Percentiles rank a stretch among this genome's conserved stretches.
phyloP scores from a whole-genome alignment of 2,888 invertebrate species.

The Neoaliturus tenellus region DNA sequence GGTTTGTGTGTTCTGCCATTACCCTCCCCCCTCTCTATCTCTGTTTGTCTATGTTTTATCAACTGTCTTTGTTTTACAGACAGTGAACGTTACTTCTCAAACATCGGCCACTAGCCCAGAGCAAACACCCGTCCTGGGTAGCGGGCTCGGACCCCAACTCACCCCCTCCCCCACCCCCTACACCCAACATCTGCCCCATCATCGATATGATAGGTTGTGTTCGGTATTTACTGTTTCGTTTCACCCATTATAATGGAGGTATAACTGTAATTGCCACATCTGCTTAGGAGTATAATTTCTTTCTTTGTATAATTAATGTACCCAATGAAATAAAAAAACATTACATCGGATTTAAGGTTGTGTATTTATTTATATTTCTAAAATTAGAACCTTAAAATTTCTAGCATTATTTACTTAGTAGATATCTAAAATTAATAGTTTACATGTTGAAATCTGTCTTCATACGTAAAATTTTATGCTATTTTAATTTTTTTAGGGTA shows the following conservation, averaged over 20 bases:
- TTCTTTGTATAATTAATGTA: no score
- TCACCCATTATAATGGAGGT: background rate
- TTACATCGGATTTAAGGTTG: no score
- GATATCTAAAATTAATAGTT: no score
- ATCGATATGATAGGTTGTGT: constrained; percentile 2
- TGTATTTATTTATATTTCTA: no score
- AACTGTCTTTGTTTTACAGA: constrained; percentile 47
- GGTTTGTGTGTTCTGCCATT: constrained; percentile 44
- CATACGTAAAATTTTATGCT: no score
- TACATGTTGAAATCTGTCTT: no score
- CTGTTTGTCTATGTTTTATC: constrained; percentile 50
- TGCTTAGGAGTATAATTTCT: no score
- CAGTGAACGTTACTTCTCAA: constrained; percentile 38
- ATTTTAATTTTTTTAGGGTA: no score
- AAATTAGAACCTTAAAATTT: no score
- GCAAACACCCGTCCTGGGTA: background rate
- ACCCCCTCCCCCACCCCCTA: background rate
- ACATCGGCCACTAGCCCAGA: constrained; percentile 38
- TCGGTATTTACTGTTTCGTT: background rate
- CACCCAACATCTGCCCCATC: constrained; percentile 11
- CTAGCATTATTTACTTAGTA: no score
- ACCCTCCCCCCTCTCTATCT: background rate
- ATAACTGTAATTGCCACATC: no score
- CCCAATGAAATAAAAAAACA: no score
- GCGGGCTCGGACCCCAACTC: background rate